Evolutionary conservation across 2,888 invertebrate species (phyloP).

Genomic region (Mycalesis mineus): DNA sequence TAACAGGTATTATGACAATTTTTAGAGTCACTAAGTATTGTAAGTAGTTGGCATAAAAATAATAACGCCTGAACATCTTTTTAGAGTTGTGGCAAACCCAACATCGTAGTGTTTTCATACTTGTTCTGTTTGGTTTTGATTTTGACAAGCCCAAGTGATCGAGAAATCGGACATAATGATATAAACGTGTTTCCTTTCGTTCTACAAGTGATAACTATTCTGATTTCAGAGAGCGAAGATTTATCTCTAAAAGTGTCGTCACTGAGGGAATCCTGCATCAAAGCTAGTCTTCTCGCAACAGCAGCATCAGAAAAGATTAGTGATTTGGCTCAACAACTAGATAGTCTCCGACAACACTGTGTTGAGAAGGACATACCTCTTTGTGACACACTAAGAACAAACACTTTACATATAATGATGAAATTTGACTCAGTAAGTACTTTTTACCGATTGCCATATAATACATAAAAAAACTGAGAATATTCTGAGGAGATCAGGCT

Average conservation of each 20-base stretch:
- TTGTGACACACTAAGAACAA: slow-evolving; percentile 86
- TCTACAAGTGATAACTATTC: background rate
- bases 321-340: slow-evolving; percentile 79
- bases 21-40: no score
- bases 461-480: no score
- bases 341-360: slow-evolving; percentile 81
- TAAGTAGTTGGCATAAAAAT: no score
- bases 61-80: no score
- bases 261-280: slow-evolving; percentile 75
- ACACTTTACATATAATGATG: slow-evolving; percentile 82
- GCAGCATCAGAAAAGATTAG: slow-evolving; percentile 78
- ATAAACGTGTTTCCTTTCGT: no score
- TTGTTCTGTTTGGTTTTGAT: no score
- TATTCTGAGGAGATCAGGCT: no score
- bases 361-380: slow-evolving; percentile 82
- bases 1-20: slow-evolving; percentile 84
- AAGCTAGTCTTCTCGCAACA: slow-evolving; percentile 73
- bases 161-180: no score
- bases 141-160: no score
- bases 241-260: slow-evolving; percentile 77
- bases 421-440: slow-evolving; percentile 78
- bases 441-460: no score
- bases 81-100: no score
- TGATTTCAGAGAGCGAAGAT: slow-evolving; percentile 75
- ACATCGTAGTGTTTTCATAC: no score